Conservation (phyloP, 2,888 invertebrate genomes). For the Arge pagana region DNA sequence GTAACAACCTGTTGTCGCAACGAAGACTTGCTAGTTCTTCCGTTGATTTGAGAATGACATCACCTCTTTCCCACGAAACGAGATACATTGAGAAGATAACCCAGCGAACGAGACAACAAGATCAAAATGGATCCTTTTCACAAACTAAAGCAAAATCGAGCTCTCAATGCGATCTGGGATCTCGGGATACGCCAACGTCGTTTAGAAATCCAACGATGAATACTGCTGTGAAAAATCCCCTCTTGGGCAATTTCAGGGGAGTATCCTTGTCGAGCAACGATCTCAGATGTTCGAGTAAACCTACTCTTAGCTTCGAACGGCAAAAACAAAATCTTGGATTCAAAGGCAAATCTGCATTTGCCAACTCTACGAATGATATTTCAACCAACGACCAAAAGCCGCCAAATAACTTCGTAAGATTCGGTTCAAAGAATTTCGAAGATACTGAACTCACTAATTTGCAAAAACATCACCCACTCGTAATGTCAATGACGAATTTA, state of each 20-base stretch:
- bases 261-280: conserved; percentile 12
- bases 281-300: conserved; percentile 11
- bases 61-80: conserved; percentile 4
- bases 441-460: neutral
- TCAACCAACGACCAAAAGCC: neutral
- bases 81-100: conserved; percentile 9
- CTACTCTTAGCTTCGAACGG: neutral
- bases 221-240: neutral
- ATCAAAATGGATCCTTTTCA: neutral
- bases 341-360: neutral
- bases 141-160: conserved; percentile 8
- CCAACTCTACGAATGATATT: conserved; percentile 8
- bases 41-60: conserved; percentile 13
- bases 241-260: neutral
- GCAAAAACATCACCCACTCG: conserved; percentile 11
- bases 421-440: conserved; percentile 14
- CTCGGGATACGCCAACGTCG: neutral
- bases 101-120: neutral
- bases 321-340: neutral
- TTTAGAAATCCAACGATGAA: neutral
- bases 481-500: conserved; percentile 17
- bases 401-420: conserved; percentile 7
- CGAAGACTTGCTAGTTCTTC: conserved; percentile 12
- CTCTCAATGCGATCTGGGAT: conserved; percentile 13
- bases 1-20: too few species aligned